These are phyloP conservation scores for Nilaparvata lugens DNA, from an alignment of 1,140 invertebrate species.

Conservation along the genomic window DNA sequence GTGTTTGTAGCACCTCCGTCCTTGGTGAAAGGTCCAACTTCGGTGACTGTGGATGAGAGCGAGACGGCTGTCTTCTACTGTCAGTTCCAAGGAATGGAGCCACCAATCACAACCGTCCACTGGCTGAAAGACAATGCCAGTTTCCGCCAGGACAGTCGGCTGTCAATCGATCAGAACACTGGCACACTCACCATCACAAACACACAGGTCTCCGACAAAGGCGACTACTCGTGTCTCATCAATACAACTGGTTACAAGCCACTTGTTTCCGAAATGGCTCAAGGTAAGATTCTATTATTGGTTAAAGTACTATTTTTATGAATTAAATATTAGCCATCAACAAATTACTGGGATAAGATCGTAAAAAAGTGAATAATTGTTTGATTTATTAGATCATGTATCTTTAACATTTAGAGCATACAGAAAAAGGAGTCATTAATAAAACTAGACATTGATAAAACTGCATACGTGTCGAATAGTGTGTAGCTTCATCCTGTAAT, in stretches of 20 bases:
- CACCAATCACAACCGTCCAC: constrained; percentile 50
- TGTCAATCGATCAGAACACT: constrained; percentile 39
- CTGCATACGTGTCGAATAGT: too few species aligned
- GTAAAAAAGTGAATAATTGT: too few species aligned
- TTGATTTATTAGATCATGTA: too few species aligned
- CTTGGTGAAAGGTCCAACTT: constrained; percentile 44
- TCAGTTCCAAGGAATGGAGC: constrained; percentile 43
- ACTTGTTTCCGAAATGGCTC: constrained; percentile 60
- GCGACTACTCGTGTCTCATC: constrained; percentile 58
- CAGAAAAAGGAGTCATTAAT: too few species aligned
- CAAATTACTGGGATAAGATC: too few species aligned
- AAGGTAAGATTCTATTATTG: constrained; percentile 40
- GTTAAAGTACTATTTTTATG: too few species aligned
- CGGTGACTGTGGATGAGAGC: constrained; percentile 54
- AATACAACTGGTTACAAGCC: constrained; percentile 52
- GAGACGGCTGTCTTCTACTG: constrained; percentile 53
- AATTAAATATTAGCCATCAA: too few species aligned
- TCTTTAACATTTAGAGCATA: too few species aligned
- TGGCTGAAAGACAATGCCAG: constrained; percentile 58
- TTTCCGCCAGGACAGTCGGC: constrained; percentile 8
- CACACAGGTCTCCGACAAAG: constrained; percentile 49
- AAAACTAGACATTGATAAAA: too few species aligned
- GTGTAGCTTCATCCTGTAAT: too few species aligned
- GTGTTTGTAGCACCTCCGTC: constrained; percentile 41
- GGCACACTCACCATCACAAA: constrained; percentile 50